Evolutionary conservation across 2,888 invertebrate genomes (phyloP).

Genomic region (Caenorhabditis sp.): DNA sequence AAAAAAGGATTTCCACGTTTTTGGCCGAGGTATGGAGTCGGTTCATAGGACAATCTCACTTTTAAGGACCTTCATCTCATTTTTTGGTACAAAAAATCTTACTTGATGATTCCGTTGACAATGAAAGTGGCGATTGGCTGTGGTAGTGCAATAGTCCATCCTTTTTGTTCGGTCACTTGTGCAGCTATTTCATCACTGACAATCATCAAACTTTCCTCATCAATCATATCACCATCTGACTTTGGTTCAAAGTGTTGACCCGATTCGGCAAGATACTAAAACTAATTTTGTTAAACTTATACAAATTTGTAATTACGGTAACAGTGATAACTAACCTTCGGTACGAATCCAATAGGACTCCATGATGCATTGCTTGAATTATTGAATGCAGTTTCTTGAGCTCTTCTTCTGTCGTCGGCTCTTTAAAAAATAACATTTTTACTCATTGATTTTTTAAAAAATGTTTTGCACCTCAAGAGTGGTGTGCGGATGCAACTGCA

Average conservation of each 20-base stretch:
- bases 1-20: too few relatives aligned
- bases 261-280: constrained; percentile 36
- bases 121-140: constrained; percentile 52
- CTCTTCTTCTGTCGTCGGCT: constrained; percentile 45
- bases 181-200: constrained; percentile 42
- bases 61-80: too few relatives aligned
- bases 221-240: constrained; percentile 29
- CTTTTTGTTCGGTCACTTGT: constrained; percentile 47
- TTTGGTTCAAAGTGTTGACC: constrained; percentile 9
- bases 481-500: neutral
- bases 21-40: too few relatives aligned
- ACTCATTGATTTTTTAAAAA: neutral
- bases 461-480: too few relatives aligned
- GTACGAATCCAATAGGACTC: constrained; percentile 56
- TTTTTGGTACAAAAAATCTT: too few relatives aligned
- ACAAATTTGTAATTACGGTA: too few relatives aligned
- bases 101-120: constrained; percentile 41
- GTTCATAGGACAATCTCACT: too few relatives aligned
- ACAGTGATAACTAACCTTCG: constrained; percentile 42
- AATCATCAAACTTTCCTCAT: constrained; percentile 36
- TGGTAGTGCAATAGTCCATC: constrained; percentile 37
- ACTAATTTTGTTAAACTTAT: neutral
- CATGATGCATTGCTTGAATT: constrained; percentile 36
- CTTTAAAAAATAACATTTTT: constrained; percentile 9
- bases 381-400: constrained; percentile 31